phyloP scores from a whole-genome alignment of 2,113 vertebrate species.

The Lampris incognitus region DNA sequence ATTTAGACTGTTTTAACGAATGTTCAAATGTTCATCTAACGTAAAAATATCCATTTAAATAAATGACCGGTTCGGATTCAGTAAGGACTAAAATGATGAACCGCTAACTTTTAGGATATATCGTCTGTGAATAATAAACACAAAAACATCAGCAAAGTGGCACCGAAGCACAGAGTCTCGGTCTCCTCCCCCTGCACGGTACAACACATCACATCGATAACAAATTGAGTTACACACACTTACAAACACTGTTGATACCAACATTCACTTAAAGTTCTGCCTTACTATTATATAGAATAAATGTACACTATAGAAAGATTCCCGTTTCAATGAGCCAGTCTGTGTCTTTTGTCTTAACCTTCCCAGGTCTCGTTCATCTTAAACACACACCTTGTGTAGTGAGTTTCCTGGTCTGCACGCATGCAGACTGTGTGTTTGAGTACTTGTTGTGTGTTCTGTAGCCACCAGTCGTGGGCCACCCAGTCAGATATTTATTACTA shows the following conservation, averaged over 20 bases:
- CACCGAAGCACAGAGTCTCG: slow-evolving; percentile 3
- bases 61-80: too few relatives aligned
- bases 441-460: slow-evolving; percentile 64
- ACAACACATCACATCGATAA: slow-evolving; percentile 33
- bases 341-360: too few relatives aligned
- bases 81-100: too few relatives aligned
- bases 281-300: too few relatives aligned
- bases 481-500: slow-evolving; percentile 99
- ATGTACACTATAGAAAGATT: too few relatives aligned
- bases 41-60: neutral
- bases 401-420: slow-evolving; percentile 24
- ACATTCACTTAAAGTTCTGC: too few relatives aligned
- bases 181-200: slow-evolving; percentile 2
- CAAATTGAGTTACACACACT: slow-evolving; percentile 31
- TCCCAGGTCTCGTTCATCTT: neutral
- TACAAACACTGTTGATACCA: too few relatives aligned
- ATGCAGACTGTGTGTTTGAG: slow-evolving; percentile 42
- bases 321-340: neutral
- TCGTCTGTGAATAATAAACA: neutral
- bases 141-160: neutral
- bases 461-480: slow-evolving; percentile 83
- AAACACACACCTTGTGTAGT: neutral
- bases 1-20: too few relatives aligned
- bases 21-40: too few relatives aligned
- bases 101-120: too few relatives aligned